Conservation (phyloP, 2,888 invertebrate genomes). For the Cyaniris semiargus region DNA sequence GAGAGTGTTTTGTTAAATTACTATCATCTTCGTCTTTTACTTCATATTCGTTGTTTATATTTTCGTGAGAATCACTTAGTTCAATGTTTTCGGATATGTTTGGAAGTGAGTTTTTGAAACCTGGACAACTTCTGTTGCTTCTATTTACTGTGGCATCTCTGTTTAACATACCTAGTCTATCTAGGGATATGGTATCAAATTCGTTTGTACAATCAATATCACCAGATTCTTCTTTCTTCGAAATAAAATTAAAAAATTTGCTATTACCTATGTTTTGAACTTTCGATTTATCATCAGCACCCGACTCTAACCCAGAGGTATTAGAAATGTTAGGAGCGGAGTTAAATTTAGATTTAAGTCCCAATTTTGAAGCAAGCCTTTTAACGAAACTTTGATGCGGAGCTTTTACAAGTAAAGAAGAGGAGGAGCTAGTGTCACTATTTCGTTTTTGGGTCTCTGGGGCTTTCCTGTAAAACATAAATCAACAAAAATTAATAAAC, state of each 20-base stretch:
- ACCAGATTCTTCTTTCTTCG: constrained; percentile 73
- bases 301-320: constrained; percentile 57
- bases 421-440: constrained; percentile 69
- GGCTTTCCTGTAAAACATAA: constrained; percentile 77
- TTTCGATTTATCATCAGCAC: constrained; percentile 61
- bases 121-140: constrained; percentile 74
- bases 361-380: constrained; percentile 78
- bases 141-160: constrained; percentile 71
- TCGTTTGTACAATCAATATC: constrained; percentile 72
- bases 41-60: constrained; percentile 47
- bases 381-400: constrained; percentile 74
- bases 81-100: constrained; percentile 75
- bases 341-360: constrained; percentile 74
- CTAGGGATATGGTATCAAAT: constrained; percentile 74
- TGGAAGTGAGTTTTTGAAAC: constrained; percentile 72
- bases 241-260: constrained; percentile 72
- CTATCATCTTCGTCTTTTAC: constrained; percentile 53
- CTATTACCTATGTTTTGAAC: constrained; percentile 65
- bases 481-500: constrained; percentile 58
- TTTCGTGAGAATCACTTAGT: constrained; percentile 63
- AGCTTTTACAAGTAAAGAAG: constrained; percentile 70
- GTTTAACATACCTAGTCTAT: constrained; percentile 67
- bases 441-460: constrained; percentile 74
- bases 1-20: constrained; percentile 45
- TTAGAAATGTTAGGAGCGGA: constrained; percentile 77